Evolutionary conservation across 2,113 vertebrate genomes (phyloP).

Genomic region (Sapajus apella): DNA sequence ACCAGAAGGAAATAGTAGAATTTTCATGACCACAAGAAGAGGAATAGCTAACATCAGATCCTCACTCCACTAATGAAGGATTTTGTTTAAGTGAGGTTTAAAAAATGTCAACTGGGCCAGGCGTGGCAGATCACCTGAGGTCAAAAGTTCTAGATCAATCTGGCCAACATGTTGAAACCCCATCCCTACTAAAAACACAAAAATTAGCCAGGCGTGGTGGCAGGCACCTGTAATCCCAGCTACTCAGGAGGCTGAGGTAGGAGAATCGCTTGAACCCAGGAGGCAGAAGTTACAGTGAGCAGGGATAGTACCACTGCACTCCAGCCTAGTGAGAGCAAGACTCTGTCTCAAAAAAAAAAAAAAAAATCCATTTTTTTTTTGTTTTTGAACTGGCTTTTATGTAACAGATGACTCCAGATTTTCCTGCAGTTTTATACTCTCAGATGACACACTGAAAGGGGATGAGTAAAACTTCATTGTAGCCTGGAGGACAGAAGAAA

Average conservation of each 20-base stretch:
- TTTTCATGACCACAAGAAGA: background rate
- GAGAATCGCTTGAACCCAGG: too few species aligned
- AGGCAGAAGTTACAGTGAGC: too few species aligned
- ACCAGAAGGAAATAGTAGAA: background rate
- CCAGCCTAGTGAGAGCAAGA: too few species aligned
- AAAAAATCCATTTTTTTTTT: background rate
- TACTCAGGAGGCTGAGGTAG: too few species aligned
- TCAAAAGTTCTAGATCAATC: too few species aligned
- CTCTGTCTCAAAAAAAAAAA: too few species aligned
- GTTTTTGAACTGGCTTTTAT: background rate
- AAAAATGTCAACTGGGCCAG: background rate
- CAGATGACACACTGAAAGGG: background rate
- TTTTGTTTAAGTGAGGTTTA: background rate
- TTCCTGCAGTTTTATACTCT: constrained; percentile 39
- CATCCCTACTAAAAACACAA: too few species aligned
- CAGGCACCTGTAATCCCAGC: too few species aligned
- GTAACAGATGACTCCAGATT: background rate
- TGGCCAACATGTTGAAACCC: too few species aligned
- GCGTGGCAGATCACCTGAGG: too few species aligned
- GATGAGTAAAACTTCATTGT: background rate
- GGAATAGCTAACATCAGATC: background rate
- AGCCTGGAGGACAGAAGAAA: constrained; percentile 1
- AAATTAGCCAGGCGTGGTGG: too few species aligned
- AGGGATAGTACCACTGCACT: too few species aligned
- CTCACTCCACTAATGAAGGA: background rate